Percentiles rank a stretch among this genome's conserved stretches.
Conservation (phyloP, 2,797 vertebrate genomes). For the Leucoraja ocellata region DNA sequence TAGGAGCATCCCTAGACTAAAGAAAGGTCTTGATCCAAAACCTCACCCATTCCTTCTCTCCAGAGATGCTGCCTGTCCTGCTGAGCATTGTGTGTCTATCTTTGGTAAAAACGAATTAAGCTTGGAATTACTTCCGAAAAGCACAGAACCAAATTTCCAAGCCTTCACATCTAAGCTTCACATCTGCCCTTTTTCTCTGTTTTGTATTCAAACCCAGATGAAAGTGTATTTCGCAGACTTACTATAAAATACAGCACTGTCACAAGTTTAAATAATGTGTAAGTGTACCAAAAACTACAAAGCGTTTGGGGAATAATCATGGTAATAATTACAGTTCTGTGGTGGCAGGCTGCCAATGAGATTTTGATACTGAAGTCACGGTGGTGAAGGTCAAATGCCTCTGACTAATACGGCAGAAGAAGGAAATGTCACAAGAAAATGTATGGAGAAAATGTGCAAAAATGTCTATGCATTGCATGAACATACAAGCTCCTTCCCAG, state of each 20-base stretch:
- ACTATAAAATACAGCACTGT: neutral
- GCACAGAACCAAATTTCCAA: too few relatives aligned
- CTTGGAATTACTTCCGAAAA: too few relatives aligned
- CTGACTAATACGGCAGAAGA: neutral
- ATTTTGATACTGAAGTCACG: conserved; percentile 1
- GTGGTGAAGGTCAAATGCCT: neutral
- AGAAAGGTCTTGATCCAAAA: too few relatives aligned
- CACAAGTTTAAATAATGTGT: neutral
- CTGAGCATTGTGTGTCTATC: too few relatives aligned
- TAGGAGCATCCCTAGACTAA: too few relatives aligned
- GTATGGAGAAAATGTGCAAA: neutral
- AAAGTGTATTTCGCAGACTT: neutral
- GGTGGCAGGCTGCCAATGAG: neutral
- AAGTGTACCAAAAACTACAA: neutral
- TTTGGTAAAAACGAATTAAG: too few relatives aligned
- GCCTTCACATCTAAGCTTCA: neutral
- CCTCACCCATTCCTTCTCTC: too few relatives aligned
- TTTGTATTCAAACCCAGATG: neutral
- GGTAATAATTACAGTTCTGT: neutral
- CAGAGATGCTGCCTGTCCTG: too few relatives aligned
- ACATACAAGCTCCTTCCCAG: neutral
- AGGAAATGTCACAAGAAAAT: neutral
- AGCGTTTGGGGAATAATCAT: neutral
- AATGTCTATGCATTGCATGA: neutral
- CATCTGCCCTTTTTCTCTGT: neutral